Evolutionary conservation across 2,797 vertebrate species (phyloP).

Genomic region (Poeciliopsis gracilis): DNA sequence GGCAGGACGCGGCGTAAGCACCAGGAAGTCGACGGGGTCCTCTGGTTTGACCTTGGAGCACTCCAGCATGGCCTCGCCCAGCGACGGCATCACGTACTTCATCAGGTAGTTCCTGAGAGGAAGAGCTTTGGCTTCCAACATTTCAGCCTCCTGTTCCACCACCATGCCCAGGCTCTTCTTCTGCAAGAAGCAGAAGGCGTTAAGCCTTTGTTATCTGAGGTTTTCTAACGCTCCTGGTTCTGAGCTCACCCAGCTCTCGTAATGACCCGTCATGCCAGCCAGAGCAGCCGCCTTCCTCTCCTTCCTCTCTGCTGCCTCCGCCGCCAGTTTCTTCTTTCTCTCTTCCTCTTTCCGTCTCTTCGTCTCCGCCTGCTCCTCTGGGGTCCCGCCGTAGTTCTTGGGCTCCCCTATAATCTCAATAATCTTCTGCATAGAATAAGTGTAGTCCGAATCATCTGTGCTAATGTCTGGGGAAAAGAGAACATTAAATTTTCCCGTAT

Average conservation of each 20-base stretch:
- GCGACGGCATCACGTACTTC: conserved; percentile 90
- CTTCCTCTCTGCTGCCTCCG: conserved; percentile 74
- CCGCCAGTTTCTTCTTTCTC: conserved; percentile 63
- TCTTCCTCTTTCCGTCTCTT: conserved; percentile 77
- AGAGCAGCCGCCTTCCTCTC: conserved; percentile 75
- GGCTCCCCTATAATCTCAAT: conserved; percentile 82
- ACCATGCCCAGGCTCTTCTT: conserved; percentile 83
- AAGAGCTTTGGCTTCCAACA: conserved; percentile 83
- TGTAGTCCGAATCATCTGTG: conserved; percentile 70
- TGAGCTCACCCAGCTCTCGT: conserved; percentile 88
- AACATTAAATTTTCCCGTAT: neutral
- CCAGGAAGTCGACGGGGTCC: conserved; percentile 93
- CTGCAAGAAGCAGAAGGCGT: conserved; percentile 61
- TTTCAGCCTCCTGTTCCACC: conserved; percentile 84
- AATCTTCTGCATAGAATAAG: conserved; percentile 78
- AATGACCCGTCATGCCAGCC: conserved; percentile 81
- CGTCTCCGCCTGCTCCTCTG: conserved; percentile 82
- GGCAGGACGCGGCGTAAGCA: conserved; percentile 48
- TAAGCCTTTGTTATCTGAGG: neutral
- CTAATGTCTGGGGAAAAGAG: conserved; percentile 58
- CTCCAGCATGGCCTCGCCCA: conserved; percentile 85
- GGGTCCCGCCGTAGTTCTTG: conserved; percentile 86
- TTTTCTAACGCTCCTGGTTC: neutral
- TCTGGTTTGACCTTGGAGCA: conserved; percentile 88
- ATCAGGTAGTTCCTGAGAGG: conserved; percentile 93